Evolutionary conservation across 2,113 vertebrate species (phyloP).

Genomic region (Pteronura brasiliensis): DNA sequence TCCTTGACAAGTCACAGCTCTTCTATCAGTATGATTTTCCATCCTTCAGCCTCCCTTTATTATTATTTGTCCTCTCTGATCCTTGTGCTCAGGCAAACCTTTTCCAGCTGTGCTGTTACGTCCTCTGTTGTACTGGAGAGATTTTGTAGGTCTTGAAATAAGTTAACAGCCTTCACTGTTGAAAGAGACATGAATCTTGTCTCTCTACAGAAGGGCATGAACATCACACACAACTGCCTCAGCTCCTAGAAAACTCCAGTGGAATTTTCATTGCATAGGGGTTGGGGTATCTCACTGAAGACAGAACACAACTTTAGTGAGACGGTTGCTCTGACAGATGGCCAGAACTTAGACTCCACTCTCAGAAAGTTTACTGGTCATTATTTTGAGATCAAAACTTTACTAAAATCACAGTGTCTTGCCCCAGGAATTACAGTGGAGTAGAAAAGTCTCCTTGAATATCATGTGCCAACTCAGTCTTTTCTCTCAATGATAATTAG

Average conservation of each 20-base stretch:
- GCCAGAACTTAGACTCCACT: background rate
- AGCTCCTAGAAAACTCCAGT: background rate
- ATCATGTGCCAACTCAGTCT: background rate
- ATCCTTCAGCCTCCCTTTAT: background rate
- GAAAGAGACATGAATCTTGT: background rate
- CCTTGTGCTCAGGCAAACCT: background rate
- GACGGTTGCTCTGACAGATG: background rate
- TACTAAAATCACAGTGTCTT: background rate
- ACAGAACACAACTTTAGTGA: background rate
- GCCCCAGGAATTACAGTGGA: background rate
- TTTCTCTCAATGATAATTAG: background rate
- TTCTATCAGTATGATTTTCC: background rate
- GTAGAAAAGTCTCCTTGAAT: background rate
- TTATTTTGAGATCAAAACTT: conserved; percentile 39
- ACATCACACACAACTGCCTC: background rate
- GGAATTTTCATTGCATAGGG: background rate
- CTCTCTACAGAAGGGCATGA: background rate
- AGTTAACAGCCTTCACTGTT: background rate
- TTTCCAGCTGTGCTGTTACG: background rate
- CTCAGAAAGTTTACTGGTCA: background rate
- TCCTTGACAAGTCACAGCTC: conserved; percentile 67
- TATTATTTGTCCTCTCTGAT: background rate
- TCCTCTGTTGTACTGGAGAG: background rate
- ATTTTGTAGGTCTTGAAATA: background rate
- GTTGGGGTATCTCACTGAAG: background rate